phyloP scores from a whole-genome alignment of 2,888 invertebrate species.

The Protonemura montana region DNA sequence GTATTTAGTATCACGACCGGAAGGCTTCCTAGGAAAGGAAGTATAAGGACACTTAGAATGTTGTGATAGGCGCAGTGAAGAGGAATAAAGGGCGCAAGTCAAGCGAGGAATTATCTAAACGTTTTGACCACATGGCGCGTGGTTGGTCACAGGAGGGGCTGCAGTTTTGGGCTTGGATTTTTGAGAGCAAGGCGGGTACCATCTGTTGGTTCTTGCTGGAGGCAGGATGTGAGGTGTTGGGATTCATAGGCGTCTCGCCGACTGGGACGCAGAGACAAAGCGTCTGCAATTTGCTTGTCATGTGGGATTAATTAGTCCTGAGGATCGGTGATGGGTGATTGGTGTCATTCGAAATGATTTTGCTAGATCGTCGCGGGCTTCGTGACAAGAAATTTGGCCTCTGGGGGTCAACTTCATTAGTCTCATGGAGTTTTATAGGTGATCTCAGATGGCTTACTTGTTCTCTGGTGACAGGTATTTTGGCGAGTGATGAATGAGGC shows the following conservation, averaged over 20 bases:
- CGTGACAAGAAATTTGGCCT: neutral
- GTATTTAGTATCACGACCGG: neutral
- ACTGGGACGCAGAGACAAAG: neutral
- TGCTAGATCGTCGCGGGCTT: neutral
- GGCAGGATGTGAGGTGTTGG: conserved; percentile 5
- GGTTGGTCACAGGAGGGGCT: neutral
- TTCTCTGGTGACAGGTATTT: neutral
- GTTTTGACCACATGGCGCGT: neutral
- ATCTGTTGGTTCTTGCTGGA: neutral
- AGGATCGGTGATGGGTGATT: neutral
- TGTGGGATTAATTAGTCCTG: neutral
- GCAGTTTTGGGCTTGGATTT: neutral
- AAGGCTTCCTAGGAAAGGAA: neutral
- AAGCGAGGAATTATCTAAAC: neutral
- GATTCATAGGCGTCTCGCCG: neutral
- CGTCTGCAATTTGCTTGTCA: neutral
- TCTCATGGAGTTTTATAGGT: neutral
- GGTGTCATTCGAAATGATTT: neutral
- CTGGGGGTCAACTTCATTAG: neutral
- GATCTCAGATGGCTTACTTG: neutral
- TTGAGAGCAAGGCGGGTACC: neutral
- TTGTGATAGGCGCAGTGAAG: neutral
- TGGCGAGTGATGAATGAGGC: neutral
- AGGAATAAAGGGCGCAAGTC: neutral
- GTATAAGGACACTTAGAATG: neutral